Evolutionary conservation across 2,113 vertebrate species (phyloP).

Genomic region (Pongo abelii): DNA sequence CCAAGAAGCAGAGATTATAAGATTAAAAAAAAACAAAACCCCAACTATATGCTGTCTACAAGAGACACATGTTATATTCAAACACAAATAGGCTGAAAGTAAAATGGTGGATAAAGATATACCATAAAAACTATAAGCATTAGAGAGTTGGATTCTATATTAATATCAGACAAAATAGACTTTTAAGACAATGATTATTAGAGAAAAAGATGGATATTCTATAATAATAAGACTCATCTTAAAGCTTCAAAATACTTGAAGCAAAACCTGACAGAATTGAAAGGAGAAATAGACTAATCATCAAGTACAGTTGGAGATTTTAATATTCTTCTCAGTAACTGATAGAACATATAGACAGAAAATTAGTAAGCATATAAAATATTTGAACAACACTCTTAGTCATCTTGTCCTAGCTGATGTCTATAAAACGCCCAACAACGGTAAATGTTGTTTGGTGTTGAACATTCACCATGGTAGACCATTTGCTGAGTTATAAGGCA

Average conservation of each 20-base stretch:
- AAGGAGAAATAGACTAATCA: neutral
- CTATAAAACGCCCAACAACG: neutral
- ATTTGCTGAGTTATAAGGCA: neutral
- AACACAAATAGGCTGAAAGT: neutral
- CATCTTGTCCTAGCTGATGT: neutral
- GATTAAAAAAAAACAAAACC: neutral
- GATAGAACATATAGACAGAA: neutral
- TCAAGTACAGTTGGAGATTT: neutral
- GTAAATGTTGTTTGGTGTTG: neutral
- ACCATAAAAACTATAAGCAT: neutral
- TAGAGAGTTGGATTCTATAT: neutral
- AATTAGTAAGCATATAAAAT: neutral
- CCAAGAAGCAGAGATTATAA: conserved; percentile 18
- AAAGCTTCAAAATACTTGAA: neutral
- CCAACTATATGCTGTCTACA: neutral
- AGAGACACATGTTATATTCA: neutral
- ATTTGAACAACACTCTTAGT: neutral
- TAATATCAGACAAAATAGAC: conserved; percentile 20
- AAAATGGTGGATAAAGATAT: neutral
- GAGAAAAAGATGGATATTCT: neutral
- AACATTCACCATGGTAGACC: neutral
- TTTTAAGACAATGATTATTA: conserved; percentile 3
- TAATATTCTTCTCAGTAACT: neutral
- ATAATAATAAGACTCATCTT: neutral
- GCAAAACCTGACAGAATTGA: neutral